phyloP scores from a whole-genome alignment of 2,888 invertebrate genomes.

The Gymnosoma rotundatum region DNA sequence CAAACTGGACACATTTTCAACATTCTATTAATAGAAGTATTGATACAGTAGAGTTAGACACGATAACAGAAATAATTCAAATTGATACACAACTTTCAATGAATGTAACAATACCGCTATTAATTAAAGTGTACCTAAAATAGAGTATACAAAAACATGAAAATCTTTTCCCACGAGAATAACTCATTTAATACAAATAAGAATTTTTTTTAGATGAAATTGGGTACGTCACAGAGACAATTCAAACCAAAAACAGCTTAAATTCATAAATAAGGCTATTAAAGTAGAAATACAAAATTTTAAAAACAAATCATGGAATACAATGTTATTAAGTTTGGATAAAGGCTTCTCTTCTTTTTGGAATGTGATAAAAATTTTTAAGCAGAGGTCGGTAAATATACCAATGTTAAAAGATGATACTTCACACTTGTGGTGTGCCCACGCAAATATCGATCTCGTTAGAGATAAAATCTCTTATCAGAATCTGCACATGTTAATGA shows the following conservation, averaged over 20 bases:
- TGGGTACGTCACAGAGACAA: too few relatives aligned
- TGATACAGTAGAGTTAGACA: neutral
- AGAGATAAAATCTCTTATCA: slow-evolving; percentile 7
- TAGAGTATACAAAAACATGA: slow-evolving; percentile 8
- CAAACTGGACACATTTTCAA: neutral
- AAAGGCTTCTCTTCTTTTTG: too few relatives aligned
- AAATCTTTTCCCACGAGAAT: neutral
- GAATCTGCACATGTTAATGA: neutral
- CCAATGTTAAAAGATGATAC: slow-evolving; percentile 7
- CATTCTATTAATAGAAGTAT: slow-evolving; percentile 3
- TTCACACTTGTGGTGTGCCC: neutral
- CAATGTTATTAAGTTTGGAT: too few relatives aligned
- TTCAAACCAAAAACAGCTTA: slow-evolving; percentile 12
- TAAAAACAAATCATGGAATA: too few relatives aligned
- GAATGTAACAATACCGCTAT: slow-evolving; percentile 13
- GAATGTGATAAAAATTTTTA: too few relatives aligned
- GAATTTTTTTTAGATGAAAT: neutral
- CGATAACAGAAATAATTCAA: neutral
- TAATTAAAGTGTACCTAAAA: slow-evolving; percentile 22
- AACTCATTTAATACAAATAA: neutral
- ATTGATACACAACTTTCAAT: neutral
- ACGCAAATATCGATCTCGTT: slow-evolving; percentile 2
- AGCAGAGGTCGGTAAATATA: neutral
- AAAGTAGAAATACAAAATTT: too few relatives aligned
- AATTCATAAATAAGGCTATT: neutral